Evolutionary conservation across 1,140 invertebrate genomes (phyloP), one percentile per base, ranked within the genome.

Genomic region (Mizuhopecten yessoensis): DNA sequence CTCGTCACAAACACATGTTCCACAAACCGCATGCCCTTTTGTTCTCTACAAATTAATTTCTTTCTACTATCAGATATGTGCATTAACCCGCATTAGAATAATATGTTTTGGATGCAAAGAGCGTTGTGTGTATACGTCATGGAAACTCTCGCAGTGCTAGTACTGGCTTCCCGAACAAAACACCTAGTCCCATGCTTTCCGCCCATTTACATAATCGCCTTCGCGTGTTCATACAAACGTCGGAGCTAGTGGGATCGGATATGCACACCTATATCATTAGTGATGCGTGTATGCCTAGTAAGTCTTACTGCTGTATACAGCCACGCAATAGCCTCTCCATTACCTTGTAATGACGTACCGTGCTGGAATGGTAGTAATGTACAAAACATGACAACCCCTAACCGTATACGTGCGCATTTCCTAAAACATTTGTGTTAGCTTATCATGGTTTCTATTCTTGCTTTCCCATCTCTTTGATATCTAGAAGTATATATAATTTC

Each of bases 61-160:
- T 88, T 88, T 88, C 36, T 45, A 39, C 87, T 45, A 88, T 88
- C 87, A 39, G 87, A 88, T 88, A 88, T 88, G 87, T 88, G 87
- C 87, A 88, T 88, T 88, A 88, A 88, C 87, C n/a, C 87, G 87
- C 33, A 88, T 88, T 88, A 29, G 34, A 39, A 34, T 88, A 88
- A 88, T 88, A 39, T 42, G 39, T 88, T 88, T 88, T 45, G 34
- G 33, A 88, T 87, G 39, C 39, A 45, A 36, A 33, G 39, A 75
- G 11, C 57, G 57, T 75, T 75, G 57, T 75, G 57, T 75, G 57
- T n/a, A 29, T n/a, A 75, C 57, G 57, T 75, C 57, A n/a, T 75
- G 57, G 17, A 75, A 75, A 75, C 23, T 75, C 57, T 75, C n/a
- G 15, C 57, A 75, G 23, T 75, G 57, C 17, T 75, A 29, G n/a